These are phyloP conservation scores for Mola mola DNA, from an alignment of 2,113 vertebrate species.

Conservation along the genomic window DNA sequence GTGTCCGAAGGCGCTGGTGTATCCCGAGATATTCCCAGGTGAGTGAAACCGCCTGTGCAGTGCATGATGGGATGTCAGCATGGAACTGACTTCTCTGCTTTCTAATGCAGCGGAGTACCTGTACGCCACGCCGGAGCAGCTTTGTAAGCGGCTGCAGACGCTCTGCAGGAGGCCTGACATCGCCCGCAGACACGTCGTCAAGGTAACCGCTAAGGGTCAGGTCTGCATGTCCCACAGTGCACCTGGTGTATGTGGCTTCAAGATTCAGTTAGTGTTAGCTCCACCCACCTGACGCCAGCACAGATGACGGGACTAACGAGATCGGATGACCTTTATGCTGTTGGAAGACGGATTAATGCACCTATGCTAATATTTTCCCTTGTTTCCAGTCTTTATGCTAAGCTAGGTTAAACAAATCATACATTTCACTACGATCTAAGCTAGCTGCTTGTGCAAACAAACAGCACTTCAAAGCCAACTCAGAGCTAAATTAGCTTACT, in stretches of 20 bases:
- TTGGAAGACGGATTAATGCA: too few relatives aligned
- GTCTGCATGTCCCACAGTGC: not conserved
- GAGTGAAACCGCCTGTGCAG: conserved; percentile 16
- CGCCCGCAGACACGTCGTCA: conserved; percentile 86
- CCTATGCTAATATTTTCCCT: too few relatives aligned
- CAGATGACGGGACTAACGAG: too few relatives aligned
- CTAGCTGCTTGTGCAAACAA: too few relatives aligned
- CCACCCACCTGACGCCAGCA: too few relatives aligned
- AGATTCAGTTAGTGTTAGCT: not conserved
- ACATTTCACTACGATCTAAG: too few relatives aligned
- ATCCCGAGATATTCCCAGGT: conserved; percentile 97
- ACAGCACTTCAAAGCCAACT: too few relatives aligned
- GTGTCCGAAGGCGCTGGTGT: conserved; percentile 92
- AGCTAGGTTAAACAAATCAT: too few relatives aligned
- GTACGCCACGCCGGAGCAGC: conserved; percentile 97
- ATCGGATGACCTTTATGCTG: too few relatives aligned
- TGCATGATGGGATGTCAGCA: too few relatives aligned
- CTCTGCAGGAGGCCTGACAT: conserved; percentile 90
- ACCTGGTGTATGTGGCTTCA: not conserved
- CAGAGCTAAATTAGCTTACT: too few relatives aligned
- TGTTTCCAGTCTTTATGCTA: too few relatives aligned
- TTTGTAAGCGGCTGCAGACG: conserved; percentile 89
- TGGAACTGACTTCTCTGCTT: not conserved
- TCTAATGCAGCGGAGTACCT: conserved; percentile 88
- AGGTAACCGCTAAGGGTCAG: conserved; percentile 82